Base-by-base conservation (phyloP, 1,140 invertebrate genomes). In the Polyergus mexicanus region DNA sequence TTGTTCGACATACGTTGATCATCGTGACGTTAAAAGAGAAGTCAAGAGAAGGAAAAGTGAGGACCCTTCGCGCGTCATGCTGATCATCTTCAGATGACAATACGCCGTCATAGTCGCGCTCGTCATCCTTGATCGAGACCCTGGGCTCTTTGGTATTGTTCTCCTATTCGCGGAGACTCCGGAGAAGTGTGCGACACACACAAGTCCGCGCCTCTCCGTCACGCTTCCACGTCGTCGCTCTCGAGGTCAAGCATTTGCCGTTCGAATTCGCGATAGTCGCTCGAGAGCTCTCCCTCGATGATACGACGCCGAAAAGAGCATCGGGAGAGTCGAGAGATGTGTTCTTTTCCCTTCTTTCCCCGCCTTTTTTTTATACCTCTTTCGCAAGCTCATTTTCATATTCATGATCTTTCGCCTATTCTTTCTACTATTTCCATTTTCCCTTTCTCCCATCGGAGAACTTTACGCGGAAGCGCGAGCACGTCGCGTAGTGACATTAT, bases 81-180 rank as follows among this genome's bases (percentile, higher is more conserved):
- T 74, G 60, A 38, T 66, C 62, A 44, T n/a, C 60, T 51, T 54
- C 7, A 22, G 44, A 16, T 32, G 77, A 66, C 84, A 62, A 65
- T 90, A 28, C 16, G 22, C 60, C 35, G 63, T 56, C 38, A 28
- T 22, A 38, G 22, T 88, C 58, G 54, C 84, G 66, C 38, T 8
- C 83, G 68, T 5, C 83, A 69, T 83, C 72, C 68, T 83, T 86
- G 38, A 89, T 89, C 85, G 85, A 94, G 93, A 94, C 93, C 92
- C 90, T 91, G 90, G 92, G 93, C 92, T 94, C 93, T 93, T 94
- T 94, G 93, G 93, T 92, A 94, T 94, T 92, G 90, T 93, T 93
- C 93, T 93, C 90, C 86, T 85, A 75, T 80, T 74, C 41, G 89
- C 89, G 91, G 91, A 94, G 88, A 90, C 58, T 71, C 56, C 72